Base-by-base conservation (phyloP, 2,797 vertebrate species). In the Myotis pilosus region DNA sequence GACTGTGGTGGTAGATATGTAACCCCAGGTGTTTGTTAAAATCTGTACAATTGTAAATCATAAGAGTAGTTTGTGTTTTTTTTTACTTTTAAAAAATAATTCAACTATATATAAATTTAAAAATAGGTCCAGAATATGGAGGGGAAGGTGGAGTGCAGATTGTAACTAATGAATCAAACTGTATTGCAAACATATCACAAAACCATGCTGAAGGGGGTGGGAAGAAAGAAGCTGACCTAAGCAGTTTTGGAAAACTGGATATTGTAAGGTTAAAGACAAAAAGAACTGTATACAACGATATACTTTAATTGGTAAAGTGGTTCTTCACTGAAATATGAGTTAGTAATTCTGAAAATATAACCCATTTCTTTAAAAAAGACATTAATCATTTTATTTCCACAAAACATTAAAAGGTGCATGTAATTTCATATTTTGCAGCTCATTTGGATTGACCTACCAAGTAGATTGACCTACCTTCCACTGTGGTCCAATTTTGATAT, bases 401-500 rank as follows among this genome's bases (percentile, higher is more conserved):
- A 72, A 89, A 86, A 78, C 9, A 87, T 28, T 64, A 28, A 91
- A 95, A 79, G 15, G 15, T 28, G 72, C 83, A 60, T 82, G 2
- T 20, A 71, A 71, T 64, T 80, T 64, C 30, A 84, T 47, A 62
- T 33, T 10, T 49, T 74, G 8, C 15, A 76, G 86, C 25, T 72
- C 84, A 64, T 12, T 76, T 64, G 60, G 20, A 87, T 6, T 86
- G 28, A 71, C 16, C 60, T 51, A 78, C 25, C 41, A 85, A 79
- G 28, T n/a, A 76, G 20, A 4, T 71, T 17, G 6, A 68, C 98
- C 96, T 92, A 99, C 99, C 99, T 99, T 99, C 99, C 99, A 99
- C 64, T 94, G 99, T 86, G 99, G 99, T 96, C 99, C 99, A 91
- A 99, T 99, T 98, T 99, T 99, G 97, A 99, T 98, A 95, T 99